phyloP scores from a whole-genome alignment of 2,888 invertebrate species.

The Latrodectus hesperus region DNA sequence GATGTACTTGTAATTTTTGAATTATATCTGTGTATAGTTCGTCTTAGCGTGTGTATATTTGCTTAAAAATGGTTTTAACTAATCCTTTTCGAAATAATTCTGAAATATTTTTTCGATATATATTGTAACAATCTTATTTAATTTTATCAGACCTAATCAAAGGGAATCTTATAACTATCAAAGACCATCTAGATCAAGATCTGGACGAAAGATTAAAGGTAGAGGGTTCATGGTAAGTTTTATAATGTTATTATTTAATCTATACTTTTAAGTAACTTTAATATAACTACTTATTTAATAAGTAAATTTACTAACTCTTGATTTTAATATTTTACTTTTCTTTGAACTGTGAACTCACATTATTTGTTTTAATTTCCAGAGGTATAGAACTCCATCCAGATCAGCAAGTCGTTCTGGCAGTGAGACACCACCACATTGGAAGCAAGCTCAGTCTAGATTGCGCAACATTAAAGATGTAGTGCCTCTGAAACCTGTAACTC shows the following conservation, averaged over 20 bases:
- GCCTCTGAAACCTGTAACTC: background rate
- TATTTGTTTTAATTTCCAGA: conserved; percentile 77
- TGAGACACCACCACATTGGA: conserved; percentile 95
- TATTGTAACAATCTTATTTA: background rate
- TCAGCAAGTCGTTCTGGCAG: conserved; percentile 86
- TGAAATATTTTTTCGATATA: background rate
- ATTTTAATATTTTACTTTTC: background rate
- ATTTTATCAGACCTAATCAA: conserved; percentile 17
- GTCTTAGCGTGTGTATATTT: too few relatives aligned
- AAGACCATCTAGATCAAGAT: conserved; percentile 74
- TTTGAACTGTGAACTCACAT: background rate
- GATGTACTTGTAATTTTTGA: too few relatives aligned
- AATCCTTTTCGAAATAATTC: too few relatives aligned
- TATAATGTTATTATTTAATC: background rate
- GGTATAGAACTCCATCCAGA: conserved; percentile 87
- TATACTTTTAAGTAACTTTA: background rate
- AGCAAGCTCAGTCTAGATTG: conserved; percentile 87
- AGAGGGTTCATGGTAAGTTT: conserved; percentile 90
- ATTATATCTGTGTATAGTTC: too few relatives aligned
- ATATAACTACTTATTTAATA: background rate
- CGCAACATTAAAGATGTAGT: conserved; percentile 62
- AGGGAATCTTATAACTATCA: conserved; percentile 50
- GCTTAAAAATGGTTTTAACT: too few relatives aligned
- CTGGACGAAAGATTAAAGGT: conserved; percentile 87
- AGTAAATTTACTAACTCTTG: background rate